Percentiles rank a stretch among this genome's conserved stretches.
Evolutionary conservation across 2,113 vertebrate species (phyloP).

Genomic region (Barbus barbus): DNA sequence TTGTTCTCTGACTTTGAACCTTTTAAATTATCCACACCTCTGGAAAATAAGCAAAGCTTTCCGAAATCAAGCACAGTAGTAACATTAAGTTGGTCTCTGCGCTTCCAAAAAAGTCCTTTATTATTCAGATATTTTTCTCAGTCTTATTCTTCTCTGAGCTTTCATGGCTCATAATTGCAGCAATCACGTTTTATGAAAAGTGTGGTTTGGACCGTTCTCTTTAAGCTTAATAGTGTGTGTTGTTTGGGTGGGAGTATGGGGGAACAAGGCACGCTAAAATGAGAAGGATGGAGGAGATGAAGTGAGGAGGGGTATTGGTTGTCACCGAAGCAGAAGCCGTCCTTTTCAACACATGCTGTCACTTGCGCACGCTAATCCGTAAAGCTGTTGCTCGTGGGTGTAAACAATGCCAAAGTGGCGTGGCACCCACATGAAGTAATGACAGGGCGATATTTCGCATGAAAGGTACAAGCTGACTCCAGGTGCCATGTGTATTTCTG

Average conservation of each 20-base stretch:
- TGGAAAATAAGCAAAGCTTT: constrained; percentile 15
- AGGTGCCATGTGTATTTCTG: not conserved
- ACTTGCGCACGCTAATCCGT: constrained; percentile 37
- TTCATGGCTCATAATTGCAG: constrained; percentile 29
- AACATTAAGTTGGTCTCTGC: constrained; percentile 10
- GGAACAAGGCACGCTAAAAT: constrained; percentile 25
- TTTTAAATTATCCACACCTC: constrained; percentile 1
- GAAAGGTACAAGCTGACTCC: not conserved
- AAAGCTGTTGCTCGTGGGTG: constrained; percentile 44
- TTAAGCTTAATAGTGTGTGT: constrained; percentile 36
- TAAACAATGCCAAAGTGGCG: constrained; percentile 37
- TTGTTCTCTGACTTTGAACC: not conserved
- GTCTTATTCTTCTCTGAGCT: constrained; percentile 7
- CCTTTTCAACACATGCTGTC: constrained; percentile 46
- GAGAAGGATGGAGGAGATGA: constrained; percentile 46
- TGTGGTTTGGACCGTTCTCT: constrained; percentile 8
- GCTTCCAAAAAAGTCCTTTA: constrained; percentile 9
- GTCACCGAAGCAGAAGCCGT: constrained; percentile 41
- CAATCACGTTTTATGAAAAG: constrained; percentile 37
- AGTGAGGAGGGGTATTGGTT: constrained; percentile 54
- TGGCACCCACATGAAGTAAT: constrained; percentile 28
- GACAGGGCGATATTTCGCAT: constrained; percentile 18
- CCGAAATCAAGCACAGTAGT: not conserved
- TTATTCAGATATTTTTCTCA: constrained; percentile 38
- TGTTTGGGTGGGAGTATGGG: constrained; percentile 35